phyloP scores from a whole-genome alignment of 2,113 vertebrate species.

The Butorides virescens region DNA sequence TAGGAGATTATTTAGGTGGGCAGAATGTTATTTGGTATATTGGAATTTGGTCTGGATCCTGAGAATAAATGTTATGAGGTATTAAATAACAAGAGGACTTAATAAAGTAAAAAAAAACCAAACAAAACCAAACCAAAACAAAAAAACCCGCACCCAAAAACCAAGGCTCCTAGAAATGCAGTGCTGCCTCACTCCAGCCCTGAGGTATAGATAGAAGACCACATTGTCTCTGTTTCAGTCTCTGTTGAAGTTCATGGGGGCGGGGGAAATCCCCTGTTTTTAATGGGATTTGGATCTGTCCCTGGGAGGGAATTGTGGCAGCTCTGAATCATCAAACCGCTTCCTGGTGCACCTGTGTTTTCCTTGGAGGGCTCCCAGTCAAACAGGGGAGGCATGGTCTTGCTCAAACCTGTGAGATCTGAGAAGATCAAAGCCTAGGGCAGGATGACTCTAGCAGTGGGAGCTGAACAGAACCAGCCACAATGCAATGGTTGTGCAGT shows the following conservation, averaged over 20 bases:
- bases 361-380: constrained; percentile 6
- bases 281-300: background rate
- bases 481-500: background rate
- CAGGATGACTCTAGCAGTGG: accelerated
- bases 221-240: background rate
- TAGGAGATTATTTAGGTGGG: background rate
- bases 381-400: background rate
- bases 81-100: background rate
- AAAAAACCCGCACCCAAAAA: too few species aligned
- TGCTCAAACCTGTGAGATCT: background rate
- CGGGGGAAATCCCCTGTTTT: background rate
- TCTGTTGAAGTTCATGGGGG: background rate
- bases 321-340: background rate
- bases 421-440: background rate
- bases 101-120: background rate
- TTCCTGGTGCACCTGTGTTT: constrained; percentile 31
- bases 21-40: background rate
- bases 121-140: too few species aligned
- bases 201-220: background rate
- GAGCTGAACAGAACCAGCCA: background rate
- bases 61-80: background rate
- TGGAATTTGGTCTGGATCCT: background rate
- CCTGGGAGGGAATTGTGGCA: background rate
- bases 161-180: background rate
- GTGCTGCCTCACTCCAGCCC: background rate